These are phyloP conservation scores for Sturnus vulgaris DNA, from an alignment of 2,113 vertebrate genomes.

Conservation along the genomic window DNA sequence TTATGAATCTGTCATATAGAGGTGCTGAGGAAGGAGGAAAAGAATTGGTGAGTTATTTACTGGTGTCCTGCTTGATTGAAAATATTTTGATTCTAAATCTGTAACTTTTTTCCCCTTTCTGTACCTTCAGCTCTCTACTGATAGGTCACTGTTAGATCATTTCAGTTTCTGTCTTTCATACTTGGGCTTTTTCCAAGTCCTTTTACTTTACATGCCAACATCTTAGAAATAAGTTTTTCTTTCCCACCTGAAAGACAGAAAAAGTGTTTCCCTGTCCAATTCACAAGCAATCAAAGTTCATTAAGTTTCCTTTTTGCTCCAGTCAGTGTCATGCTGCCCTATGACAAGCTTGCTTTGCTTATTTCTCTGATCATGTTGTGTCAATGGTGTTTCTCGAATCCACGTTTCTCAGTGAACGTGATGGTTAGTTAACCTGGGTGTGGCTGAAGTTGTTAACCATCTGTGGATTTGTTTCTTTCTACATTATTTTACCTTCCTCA, in stretches of 20 bases:
- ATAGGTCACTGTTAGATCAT: neutral
- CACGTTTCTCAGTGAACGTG: neutral
- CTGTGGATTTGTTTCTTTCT: neutral
- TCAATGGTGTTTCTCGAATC: neutral
- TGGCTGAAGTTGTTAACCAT: neutral
- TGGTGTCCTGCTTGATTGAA: neutral
- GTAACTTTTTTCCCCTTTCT: fast-evolving
- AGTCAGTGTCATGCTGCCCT: fast-evolving
- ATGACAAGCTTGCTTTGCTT: neutral
- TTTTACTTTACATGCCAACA: neutral
- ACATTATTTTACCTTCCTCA: neutral
- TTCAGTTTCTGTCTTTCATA: neutral
- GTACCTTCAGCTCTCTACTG: neutral
- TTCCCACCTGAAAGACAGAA: neutral
- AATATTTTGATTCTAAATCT: neutral
- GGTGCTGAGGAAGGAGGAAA: neutral
- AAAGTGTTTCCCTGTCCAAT: neutral
- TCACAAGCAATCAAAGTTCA: neutral
- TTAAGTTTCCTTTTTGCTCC: neutral
- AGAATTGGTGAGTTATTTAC: neutral
- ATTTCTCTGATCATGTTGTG: neutral
- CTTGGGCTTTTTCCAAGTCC: neutral
- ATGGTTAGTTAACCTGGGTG: neutral
- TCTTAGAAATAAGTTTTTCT: neutral
- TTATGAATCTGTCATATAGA: neutral